Evolutionary conservation across 2,113 vertebrate genomes (phyloP), one percentile per base, ranked within the genome.

Genomic region (Corythaeola cristata): DNA sequence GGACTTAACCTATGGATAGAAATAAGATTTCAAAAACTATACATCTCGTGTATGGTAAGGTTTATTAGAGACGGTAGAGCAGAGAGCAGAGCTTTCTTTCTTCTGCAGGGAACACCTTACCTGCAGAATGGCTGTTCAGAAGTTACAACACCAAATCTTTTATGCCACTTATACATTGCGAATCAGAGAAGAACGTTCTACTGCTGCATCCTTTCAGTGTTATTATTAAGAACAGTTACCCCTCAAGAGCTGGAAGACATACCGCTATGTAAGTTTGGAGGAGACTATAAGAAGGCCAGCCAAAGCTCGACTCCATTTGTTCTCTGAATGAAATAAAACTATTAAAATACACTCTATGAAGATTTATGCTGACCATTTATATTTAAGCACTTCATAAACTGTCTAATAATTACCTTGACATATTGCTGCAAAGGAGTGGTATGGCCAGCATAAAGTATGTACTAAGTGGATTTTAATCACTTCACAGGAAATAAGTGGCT

Each of bases 391-490:
- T 80, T 94, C 59, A 97, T 93, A 96, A 97, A 89, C 47, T 58
- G 44, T 66, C 89, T 91, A 79, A 91, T 95, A 93, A 94, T 94
- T 96, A 89, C 68, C 58, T 69, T 85, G 85, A 92, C 83, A 85
- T 90, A 87, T 44, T 72, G 85, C 80, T 95, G 73, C 53, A 67
- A 68, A 91, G 67, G 27, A 91, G 49, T 5, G 2, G 68, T 66
- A 89, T 32, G 47, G 74, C 41, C 67, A 90, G 63, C 72, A 67
- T 3, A 84, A 81, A 90, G 74, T 82, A 73, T 1, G 6, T 56
- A 83, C 68, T 86, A 89, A 95, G 88, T 95, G 88, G 74, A 89
- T 95, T 96, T 95, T 97, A 96, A 96, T 88, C 95, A 95, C 88
- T 90, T 91, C 73, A 52, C 58, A 91, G 79, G 82, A 96, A 95